These are phyloP conservation scores for Saccopteryx bilineata DNA, from an alignment of 2,113 vertebrate species.

Conservation along the genomic window DNA sequence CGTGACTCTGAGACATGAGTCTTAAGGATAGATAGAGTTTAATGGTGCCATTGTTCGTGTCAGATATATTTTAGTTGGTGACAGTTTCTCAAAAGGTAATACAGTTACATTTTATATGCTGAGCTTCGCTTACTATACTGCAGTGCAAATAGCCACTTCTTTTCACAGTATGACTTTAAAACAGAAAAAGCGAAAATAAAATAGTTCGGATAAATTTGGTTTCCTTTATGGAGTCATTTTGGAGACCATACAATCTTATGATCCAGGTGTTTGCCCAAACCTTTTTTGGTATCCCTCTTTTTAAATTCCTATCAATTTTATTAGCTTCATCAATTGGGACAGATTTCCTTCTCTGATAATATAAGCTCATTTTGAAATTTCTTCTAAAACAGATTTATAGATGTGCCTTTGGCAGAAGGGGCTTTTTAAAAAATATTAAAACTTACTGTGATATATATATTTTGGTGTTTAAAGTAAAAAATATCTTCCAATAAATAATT, in stretches of 20 bases:
- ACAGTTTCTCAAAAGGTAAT: background rate
- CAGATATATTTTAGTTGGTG: background rate
- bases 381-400: slow-evolving; percentile 29
- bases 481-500: background rate
- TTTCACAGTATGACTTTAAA: background rate
- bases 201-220: slow-evolving; percentile 15
- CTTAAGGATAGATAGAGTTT: background rate
- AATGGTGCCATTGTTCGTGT: background rate
- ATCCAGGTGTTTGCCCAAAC: background rate
- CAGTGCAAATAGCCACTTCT: background rate
- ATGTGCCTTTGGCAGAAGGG: background rate
- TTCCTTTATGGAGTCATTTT: background rate
- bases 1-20: background rate
- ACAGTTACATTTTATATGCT: background rate
- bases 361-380: slow-evolving; percentile 28
- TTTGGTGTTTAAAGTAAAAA: background rate
- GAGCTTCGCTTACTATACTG: background rate
- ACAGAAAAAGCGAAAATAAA: background rate
- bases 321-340: slow-evolving; percentile 7
- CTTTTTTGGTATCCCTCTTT: slow-evolving; percentile 8
- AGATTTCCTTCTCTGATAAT: background rate
- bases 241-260: background rate
- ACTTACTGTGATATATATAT: background rate
- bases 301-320: slow-evolving; percentile 30
- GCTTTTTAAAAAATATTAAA: background rate